Base-by-base conservation (phyloP, 2,113 vertebrate species). In the Talpa occidentalis region DNA sequence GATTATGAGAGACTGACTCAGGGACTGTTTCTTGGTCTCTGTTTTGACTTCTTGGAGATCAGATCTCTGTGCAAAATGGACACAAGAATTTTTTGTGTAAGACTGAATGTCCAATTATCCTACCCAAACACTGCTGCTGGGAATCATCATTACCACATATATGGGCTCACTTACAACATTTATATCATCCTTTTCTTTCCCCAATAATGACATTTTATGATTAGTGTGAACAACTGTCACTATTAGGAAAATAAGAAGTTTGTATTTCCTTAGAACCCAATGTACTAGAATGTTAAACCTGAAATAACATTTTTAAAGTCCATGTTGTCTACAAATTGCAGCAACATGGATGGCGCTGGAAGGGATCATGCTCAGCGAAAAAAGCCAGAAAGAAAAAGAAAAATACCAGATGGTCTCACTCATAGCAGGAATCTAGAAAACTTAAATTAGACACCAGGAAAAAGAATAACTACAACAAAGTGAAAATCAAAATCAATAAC, bases 271-370 rank as follows among this genome's bases (percentile, higher is more conserved):
- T 85, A 42, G n/a, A 94, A 90, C 11, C 19, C 15, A 74, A 40
- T 44, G 30, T 2, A 28, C 32, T 74, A 76, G 30, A 85, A 80
- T 40, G 30, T 40, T 91, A 86, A 91, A 44, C 5, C 14, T 79
- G 8, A 93, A 85, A 88, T 79, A 59, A 30, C 30, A n/a, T 70
- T 66, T 82, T 92, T 86, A 47, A 96, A 74, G 10, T 78, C 42
- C 69, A 81, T 62, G n/a, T n/a, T n/a, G n/a, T n/a, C n/a, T n/a
- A n/a, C n/a, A n/a, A n/a, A n/a, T n/a, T n/a, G n/a, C n/a, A n/a
- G n/a, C n/a, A n/a, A n/a, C n/a, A n/a, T n/a, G n/a, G n/a, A n/a
- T n/a, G n/a, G n/a, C n/a, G n/a, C n/a, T n/a, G n/a, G n/a, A n/a
- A n/a, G n/a, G n/a, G n/a, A n/a, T n/a, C n/a, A n/a, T n/a, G n/a